Evolutionary conservation across 2,888 invertebrate species (phyloP).

Genomic region (Caenorhabditis sp.): DNA sequence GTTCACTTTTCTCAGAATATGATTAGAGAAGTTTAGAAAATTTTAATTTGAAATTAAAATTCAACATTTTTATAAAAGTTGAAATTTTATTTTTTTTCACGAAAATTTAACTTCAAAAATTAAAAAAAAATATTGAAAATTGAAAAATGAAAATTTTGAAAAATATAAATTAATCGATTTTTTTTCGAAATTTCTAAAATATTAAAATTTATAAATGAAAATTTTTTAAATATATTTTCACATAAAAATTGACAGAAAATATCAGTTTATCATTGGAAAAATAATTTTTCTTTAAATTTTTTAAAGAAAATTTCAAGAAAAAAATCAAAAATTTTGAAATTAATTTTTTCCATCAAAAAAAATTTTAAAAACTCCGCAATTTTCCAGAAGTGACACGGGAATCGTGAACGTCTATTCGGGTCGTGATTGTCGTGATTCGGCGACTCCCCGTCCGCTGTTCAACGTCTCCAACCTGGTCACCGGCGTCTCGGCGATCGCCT

Average conservation of each 20-base stretch:
- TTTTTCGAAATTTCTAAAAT: no score
- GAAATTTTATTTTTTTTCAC: neutral
- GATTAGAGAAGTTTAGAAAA: neutral
- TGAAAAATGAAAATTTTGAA: no score
- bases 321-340: slow-evolving; percentile 6
- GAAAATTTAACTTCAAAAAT: neutral
- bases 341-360: neutral
- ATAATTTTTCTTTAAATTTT: no score
- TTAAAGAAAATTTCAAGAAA: neutral
- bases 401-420: slow-evolving; percentile 69
- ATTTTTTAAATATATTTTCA: no score
- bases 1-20: no score
- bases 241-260: no score
- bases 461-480: slow-evolving; percentile 60
- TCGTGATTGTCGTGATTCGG: slow-evolving; percentile 26
- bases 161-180: no score
- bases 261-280: no score
- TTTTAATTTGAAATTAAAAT: neutral
- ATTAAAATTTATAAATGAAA: no score
- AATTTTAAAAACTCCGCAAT: neutral
- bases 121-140: no score
- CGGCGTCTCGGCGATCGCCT: slow-evolving; percentile 56
- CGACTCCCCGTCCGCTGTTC: slow-evolving; percentile 59
- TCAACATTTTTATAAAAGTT: neutral
- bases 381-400: slow-evolving; percentile 67